Conservation (phyloP, 2,888 invertebrate species). For the Fissipunctia ypsillon region DNA sequence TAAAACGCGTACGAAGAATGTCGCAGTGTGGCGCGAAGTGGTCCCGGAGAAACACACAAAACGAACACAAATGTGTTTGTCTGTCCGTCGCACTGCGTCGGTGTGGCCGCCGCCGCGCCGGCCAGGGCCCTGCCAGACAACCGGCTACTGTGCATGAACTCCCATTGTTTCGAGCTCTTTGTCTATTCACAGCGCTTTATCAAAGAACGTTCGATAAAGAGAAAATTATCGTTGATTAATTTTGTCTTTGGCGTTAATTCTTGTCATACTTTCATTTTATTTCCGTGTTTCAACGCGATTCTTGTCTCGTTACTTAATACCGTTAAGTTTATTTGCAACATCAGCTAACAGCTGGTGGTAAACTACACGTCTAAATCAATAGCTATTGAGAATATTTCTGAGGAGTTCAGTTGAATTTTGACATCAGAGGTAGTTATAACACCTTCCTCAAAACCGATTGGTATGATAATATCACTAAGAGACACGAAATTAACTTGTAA, state of each 20-base stretch:
- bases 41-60: slow-evolving; percentile 68
- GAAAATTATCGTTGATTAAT: neutral
- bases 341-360: neutral
- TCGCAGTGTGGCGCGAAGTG: slow-evolving; percentile 84
- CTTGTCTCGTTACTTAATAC: too few relatives aligned
- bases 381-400: neutral
- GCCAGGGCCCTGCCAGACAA: slow-evolving; percentile 48
- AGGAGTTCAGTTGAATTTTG: neutral
- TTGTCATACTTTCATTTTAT: neutral
- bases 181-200: slow-evolving; percentile 31
- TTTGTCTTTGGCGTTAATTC: neutral
- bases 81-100: slow-evolving; percentile 59
- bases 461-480: neutral
- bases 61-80: slow-evolving; percentile 72
- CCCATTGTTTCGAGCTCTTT: slow-evolving; percentile 42
- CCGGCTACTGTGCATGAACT: slow-evolving; percentile 71
- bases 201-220: neutral
- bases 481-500: neutral
- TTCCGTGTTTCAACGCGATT: neutral
- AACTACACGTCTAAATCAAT: neutral
- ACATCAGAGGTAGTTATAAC: neutral
- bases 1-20: slow-evolving; percentile 76
- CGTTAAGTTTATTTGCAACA: neutral
- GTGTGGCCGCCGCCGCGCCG: slow-evolving; percentile 66
- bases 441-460: neutral